Evolutionary conservation across 2,113 vertebrate species (phyloP).

Genomic region (Xenopus borealis): DNA sequence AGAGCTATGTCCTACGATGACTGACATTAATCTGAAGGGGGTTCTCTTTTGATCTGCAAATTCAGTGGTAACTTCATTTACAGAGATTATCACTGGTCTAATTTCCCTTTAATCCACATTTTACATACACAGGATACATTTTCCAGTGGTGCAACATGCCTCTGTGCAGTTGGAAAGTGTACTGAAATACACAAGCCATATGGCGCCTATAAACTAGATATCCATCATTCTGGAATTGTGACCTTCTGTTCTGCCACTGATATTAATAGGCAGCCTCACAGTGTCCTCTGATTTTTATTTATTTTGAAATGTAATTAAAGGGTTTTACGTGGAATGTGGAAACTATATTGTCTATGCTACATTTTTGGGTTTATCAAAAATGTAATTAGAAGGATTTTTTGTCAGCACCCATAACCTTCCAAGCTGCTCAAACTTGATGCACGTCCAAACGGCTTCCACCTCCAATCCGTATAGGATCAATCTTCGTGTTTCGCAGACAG

Average conservation of each 20-base stretch:
- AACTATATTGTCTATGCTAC: too few species aligned
- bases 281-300: background rate
- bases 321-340: too few species aligned
- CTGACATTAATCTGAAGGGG: background rate
- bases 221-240: constrained; percentile 32
- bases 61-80: background rate
- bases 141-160: constrained; percentile 9
- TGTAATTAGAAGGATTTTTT: too few species aligned
- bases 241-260: constrained; percentile 24
- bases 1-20: too few species aligned
- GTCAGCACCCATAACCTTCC: too few species aligned
- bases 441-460: too few species aligned
- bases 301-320: background rate
- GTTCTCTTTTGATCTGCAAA: background rate
- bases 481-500: too few species aligned
- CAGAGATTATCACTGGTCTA: background rate
- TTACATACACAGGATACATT: background rate
- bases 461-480: too few species aligned
- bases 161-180: constrained; percentile 1
- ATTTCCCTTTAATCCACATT: background rate
- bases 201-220: constrained; percentile 26
- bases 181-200: constrained; percentile 26
- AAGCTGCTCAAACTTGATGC: too few species aligned
- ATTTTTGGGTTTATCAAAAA: too few species aligned
- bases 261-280: background rate